phyloP scores from a whole-genome alignment of 2,888 invertebrate species.

The Isoperla grammatica region DNA sequence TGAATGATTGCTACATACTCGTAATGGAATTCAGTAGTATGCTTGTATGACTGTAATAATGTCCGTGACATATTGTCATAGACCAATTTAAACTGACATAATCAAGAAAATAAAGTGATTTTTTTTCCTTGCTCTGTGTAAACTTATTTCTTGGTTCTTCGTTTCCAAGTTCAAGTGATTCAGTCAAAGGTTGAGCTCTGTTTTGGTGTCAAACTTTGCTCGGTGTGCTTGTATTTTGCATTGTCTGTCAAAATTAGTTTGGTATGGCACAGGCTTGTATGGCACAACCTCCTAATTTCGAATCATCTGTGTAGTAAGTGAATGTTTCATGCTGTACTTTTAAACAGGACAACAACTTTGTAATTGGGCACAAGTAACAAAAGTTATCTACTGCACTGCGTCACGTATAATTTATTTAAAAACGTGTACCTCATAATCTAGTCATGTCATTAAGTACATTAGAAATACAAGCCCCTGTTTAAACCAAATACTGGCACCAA shows the following conservation, averaged over 20 bases:
- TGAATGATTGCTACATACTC: conserved; percentile 10
- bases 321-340: background rate
- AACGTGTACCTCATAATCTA: too few species aligned
- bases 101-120: conserved; percentile 35
- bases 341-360: background rate
- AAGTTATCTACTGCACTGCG: too few species aligned
- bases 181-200: conserved; percentile 37
- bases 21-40: background rate
- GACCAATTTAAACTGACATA: too few species aligned
- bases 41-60: conserved; percentile 14
- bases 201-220: conserved; percentile 48
- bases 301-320: background rate
- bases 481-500: conserved; percentile 51
- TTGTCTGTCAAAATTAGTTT: conserved; percentile 39
- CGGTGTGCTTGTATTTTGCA: conserved; percentile 45
- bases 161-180: conserved; percentile 30
- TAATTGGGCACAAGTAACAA: background rate
- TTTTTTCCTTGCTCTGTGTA: conserved; percentile 35
- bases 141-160: conserved; percentile 32
- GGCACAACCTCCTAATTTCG: background rate
- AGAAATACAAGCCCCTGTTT: conserved; percentile 5
- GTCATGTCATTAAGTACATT: too few species aligned
- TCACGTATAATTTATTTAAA: too few species aligned
- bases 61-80: too few species aligned
- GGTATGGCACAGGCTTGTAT: conserved; percentile 47